Percentiles rank a stretch among this genome's conserved stretches.
phyloP scores from a whole-genome alignment of 2,113 vertebrate species.

The Machaerirhynchus nigripectus region DNA sequence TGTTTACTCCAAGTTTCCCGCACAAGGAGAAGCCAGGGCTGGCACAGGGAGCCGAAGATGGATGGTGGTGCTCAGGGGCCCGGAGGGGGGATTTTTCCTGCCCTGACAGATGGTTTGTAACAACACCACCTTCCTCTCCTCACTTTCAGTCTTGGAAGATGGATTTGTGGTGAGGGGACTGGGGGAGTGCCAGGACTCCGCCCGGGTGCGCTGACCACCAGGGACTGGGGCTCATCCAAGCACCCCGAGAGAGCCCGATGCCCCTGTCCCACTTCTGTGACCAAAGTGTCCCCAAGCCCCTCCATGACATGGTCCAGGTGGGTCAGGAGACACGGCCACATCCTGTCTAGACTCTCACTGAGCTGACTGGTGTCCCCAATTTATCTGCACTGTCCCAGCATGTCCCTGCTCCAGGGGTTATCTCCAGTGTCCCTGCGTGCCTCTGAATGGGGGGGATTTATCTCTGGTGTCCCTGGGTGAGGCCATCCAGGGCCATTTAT shows the following conservation, averaged over 20 bases:
- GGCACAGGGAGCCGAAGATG: neutral
- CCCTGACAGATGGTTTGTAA: neutral
- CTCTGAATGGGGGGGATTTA: neutral
- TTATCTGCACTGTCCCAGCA: neutral
- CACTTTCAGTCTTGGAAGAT: accelerated
- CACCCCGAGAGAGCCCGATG: accelerated
- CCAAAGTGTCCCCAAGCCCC: neutral
- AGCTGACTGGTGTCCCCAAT: neutral
- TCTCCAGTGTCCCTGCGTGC: neutral
- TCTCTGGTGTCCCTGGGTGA: neutral
- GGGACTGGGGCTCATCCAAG: accelerated
- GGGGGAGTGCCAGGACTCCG: neutral
- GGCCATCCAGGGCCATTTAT: neutral
- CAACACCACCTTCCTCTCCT: neutral
- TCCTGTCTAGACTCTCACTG: neutral
- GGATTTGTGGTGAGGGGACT: neutral
- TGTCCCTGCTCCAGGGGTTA: neutral
- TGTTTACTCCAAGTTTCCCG: slow-evolving; percentile 1
- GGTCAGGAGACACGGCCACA: neutral
- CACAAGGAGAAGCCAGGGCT: neutral
- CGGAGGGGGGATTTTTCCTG: neutral
- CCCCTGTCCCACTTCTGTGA: neutral
- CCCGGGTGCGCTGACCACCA: accelerated
- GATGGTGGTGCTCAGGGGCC: neutral
- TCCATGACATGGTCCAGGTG: accelerated